phyloP scores from a whole-genome alignment of 2,888 invertebrate genomes.

The Nudaria mundana region DNA sequence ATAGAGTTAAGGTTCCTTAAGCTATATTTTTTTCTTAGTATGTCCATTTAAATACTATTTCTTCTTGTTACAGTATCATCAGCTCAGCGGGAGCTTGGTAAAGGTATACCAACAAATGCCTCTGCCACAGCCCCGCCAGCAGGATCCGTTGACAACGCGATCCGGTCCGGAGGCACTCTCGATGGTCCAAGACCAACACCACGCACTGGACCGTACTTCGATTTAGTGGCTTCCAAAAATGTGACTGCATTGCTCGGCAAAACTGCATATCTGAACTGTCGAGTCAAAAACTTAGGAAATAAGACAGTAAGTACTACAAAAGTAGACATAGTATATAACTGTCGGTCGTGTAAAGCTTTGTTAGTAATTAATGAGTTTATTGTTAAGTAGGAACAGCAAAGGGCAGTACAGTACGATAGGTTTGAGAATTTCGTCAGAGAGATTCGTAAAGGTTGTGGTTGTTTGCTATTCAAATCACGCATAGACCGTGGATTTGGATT shows the following conservation, averaged over 20 bases:
- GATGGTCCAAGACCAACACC: slow-evolving; percentile 72
- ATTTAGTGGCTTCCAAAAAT: slow-evolving; percentile 86
- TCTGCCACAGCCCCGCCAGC: slow-evolving; percentile 72
- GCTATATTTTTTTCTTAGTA: no score
- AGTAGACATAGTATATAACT: neutral
- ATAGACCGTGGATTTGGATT: no score
- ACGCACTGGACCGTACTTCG: slow-evolving; percentile 88
- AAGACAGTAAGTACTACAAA: slow-evolving; percentile 87
- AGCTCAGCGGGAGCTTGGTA: slow-evolving; percentile 73
- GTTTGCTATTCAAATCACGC: no score
- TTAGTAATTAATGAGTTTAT: no score
- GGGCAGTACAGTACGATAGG: neutral
- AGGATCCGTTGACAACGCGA: slow-evolving; percentile 81
- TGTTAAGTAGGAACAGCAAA: no score
- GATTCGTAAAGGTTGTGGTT: no score
- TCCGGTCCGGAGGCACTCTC: slow-evolving; percentile 55
- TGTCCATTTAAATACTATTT: no score
- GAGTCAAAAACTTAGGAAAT: slow-evolving; percentile 94
- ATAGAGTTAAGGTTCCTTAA: no score
- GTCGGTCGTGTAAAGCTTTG: neutral
- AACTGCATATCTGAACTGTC: slow-evolving; percentile 93
- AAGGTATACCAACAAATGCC: slow-evolving; percentile 56
- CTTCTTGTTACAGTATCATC: slow-evolving; percentile 61
- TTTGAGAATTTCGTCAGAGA: neutral
- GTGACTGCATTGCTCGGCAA: slow-evolving; percentile 92